Base-by-base conservation (phyloP, 2,113 vertebrate genomes). In the Callorhinus ursinus region DNA sequence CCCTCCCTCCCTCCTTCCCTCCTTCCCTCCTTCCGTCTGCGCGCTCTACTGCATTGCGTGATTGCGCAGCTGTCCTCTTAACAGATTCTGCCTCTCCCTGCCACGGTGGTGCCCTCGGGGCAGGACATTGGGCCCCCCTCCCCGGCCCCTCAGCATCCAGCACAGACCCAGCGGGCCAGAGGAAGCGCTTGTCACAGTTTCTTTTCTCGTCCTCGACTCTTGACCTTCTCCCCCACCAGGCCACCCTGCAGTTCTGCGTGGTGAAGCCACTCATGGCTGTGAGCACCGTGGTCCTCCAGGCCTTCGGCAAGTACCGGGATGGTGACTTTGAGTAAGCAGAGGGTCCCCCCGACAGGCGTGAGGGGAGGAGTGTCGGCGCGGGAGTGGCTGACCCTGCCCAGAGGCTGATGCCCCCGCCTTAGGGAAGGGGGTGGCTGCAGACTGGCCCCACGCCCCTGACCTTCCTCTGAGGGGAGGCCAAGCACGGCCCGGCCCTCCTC, bases 201-300 rank as follows among this genome's bases (percentile, higher is more conserved):
- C 74, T 65, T 26, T 2, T 24, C 18, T 28, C 46, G 16, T 57
- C 80, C 83, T 7, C 61, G 55, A 92, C 94, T 79, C 53, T 77
- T 57, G 15, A 7, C 85, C 57, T 46, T 57, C 28, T 88, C 67
- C 97, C 3, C 71, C 13, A 39, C n/a, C 98, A 99, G 99, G 99
- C 99, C 24, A 99, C 99, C 21, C 98, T 99, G 91, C 99, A 99
- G 98, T 99, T 99, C 98, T 99, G 99, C 26, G 99, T 99, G 97
- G 99, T 99, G 96, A 99, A 99, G 97, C 99, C 99, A 0, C 99
- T 99, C 97, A 99, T 99, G 99, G 99, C 99, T 0, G 98, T 99
- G 96, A 99, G 99, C 98, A 99, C 99, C 0, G 99, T 99, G 97
- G 98, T 99, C 97, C 99, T 99, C 81, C 99, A 99, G 98, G 99